Conservation (phyloP, 1,140 invertebrate genomes). For the Acromyrmex heyeri region DNA sequence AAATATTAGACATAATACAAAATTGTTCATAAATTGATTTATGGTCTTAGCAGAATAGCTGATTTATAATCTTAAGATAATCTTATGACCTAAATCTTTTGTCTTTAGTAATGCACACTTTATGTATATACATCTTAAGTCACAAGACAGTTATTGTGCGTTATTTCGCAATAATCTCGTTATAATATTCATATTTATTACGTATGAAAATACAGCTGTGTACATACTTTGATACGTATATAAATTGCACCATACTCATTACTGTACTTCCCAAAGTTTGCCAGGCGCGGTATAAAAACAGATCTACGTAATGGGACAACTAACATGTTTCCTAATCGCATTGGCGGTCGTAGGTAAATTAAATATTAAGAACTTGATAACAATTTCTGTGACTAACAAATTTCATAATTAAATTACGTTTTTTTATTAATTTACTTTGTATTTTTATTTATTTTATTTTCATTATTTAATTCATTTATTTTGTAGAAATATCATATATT, state of each 20-base stretch:
- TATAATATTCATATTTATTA: neutral
- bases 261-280: neutral
- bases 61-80: no score
- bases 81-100: no score
- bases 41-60: no score
- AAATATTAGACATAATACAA: neutral
- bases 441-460: no score
- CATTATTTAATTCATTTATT: neutral
- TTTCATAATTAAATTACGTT: neutral
- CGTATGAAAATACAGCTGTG: slow-evolving; percentile 16
- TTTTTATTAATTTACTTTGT: neutral
- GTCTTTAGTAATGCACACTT: no score
- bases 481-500: neutral
- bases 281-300: neutral
- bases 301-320: neutral
- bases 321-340: slow-evolving; percentile 2
- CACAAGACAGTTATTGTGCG: no score
- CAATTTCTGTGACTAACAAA: neutral
- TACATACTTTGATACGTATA: slow-evolving; percentile 33
- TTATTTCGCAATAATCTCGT: neutral
- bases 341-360: slow-evolving; percentile 19
- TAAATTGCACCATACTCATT: slow-evolving; percentile 11
- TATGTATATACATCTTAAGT: no score
- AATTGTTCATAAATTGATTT: neutral
- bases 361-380: neutral